Conservation (phyloP, 53 echinoderm and acorn worm species). For the Luidia sarsii region DNA sequence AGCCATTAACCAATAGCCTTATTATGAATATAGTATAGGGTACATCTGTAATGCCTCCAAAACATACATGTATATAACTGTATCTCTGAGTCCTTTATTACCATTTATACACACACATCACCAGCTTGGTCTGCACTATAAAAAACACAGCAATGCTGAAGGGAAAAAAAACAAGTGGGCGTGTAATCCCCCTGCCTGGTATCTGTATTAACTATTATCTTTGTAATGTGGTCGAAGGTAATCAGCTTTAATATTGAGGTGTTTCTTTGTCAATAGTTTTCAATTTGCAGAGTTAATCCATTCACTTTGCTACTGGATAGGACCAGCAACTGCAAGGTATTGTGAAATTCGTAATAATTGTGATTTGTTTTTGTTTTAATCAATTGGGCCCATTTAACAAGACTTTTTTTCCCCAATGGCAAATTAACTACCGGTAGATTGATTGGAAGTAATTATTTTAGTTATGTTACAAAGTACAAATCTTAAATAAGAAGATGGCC, state of each 20-base stretch:
- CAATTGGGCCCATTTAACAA: not conserved
- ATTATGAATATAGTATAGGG: no score
- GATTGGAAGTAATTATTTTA: not conserved
- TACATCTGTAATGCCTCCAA: no score
- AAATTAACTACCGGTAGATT: not conserved
- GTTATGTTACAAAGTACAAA: not conserved
- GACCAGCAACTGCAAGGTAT: no score
- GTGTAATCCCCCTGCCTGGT: not conserved
- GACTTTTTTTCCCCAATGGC: not conserved
- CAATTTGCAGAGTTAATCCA: constrained; percentile 7
- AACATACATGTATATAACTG: no score
- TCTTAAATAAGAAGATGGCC: not conserved
- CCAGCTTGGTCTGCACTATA: no score
- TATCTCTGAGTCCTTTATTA: no score
- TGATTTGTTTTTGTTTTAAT: not conserved
- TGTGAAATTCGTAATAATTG: no score
- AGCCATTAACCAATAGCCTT: no score
- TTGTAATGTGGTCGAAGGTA: not conserved
- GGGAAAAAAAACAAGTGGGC: constrained; percentile 3
- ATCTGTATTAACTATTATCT: no score
- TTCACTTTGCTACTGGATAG: constrained; percentile 20
- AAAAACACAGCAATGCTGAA: no score
- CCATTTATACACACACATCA: no score
- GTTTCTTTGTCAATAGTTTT: constrained; percentile 24
- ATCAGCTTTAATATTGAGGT: constrained; percentile 22